Conservation (phyloP, 2,113 vertebrate species). For the Monopterus albus region DNA sequence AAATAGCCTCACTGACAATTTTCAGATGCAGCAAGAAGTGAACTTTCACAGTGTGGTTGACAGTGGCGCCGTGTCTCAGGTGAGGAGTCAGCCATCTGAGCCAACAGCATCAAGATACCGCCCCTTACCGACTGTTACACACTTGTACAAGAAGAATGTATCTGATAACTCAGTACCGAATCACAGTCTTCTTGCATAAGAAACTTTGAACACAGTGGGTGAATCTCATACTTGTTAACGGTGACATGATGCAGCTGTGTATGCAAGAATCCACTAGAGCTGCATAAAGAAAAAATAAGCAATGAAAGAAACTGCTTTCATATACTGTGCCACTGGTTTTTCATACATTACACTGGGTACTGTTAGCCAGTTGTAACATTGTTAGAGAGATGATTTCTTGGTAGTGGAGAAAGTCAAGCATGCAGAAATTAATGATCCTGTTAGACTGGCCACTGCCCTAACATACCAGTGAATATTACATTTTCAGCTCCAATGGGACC, state of each 20-base stretch:
- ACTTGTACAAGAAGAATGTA: constrained; percentile 6
- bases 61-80: constrained; percentile 8
- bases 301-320: not conserved
- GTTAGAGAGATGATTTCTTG: too few species aligned
- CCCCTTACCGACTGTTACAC: constrained; percentile 22
- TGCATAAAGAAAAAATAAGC: not conserved
- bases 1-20: constrained; percentile 1
- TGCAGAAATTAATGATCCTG: too few species aligned
- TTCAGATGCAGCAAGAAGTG: not conserved
- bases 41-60: not conserved
- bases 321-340: too few species aligned
- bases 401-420: too few species aligned
- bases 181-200: constrained; percentile 44
- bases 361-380: too few species aligned
- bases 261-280: not conserved
- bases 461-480: not conserved
- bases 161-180: constrained; percentile 25
- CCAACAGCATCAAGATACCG: constrained; percentile 18
- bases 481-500: not conserved
- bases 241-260: not conserved
- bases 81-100: constrained; percentile 33
- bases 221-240: not conserved
- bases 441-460: too few species aligned
- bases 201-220: not conserved
- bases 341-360: too few species aligned